Conservation (phyloP, 1,140 invertebrate species). For the Tetramorium simillimum region DNA sequence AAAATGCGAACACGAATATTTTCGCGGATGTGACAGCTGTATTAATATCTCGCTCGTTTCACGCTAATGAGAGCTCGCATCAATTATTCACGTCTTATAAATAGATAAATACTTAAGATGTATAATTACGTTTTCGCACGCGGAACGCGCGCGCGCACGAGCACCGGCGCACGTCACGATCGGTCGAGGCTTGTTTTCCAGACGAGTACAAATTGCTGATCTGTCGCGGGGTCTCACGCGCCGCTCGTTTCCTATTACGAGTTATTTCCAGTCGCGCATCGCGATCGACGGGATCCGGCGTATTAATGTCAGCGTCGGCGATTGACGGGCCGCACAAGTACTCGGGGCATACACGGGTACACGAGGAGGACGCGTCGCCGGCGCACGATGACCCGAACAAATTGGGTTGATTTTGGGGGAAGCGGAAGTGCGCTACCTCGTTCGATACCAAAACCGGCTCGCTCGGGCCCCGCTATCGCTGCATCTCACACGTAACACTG, state of each 20-base stretch:
- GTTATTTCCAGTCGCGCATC: neutral
- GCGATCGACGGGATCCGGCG: neutral
- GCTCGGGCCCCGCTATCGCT: neutral
- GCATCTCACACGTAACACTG: neutral
- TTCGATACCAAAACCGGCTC: neutral
- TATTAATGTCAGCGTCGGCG: neutral
- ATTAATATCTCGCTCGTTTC: neutral
- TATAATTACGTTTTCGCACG: neutral
- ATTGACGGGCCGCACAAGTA: neutral
- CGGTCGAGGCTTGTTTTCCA: neutral
- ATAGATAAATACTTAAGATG: conserved; percentile 20
- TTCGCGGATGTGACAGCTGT: neutral
- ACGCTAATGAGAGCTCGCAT: neutral
- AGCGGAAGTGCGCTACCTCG: neutral
- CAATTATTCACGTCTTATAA: conserved; percentile 9
- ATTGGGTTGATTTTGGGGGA: neutral
- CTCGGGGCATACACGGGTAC: neutral
- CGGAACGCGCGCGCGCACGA: too few species aligned
- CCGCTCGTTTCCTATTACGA: conserved; percentile 5
- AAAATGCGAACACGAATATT: neutral
- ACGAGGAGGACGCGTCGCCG: neutral
- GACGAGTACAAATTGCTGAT: conserved; percentile 31
- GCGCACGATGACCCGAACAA: neutral
- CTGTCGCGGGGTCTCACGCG: neutral
- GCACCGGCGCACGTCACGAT: neutral